These are phyloP conservation scores for Lophura nycthemera DNA, from an alignment of 2,113 vertebrate species.

Conservation along the genomic window DNA sequence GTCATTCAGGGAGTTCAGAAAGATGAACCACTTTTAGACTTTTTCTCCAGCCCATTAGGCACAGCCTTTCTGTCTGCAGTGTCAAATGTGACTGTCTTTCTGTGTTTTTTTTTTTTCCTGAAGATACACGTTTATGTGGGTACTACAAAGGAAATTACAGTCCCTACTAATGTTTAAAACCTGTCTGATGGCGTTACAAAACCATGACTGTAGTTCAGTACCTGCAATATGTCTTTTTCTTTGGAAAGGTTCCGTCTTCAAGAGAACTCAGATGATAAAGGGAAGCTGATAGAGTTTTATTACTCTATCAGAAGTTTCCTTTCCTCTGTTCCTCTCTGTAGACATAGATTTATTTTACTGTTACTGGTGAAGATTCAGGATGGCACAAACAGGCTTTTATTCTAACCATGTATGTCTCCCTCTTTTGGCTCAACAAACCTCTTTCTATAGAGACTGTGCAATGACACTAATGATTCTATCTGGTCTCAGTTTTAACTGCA, in stretches of 20 bases:
- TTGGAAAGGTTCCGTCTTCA: constrained; percentile 15
- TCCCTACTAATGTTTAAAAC: constrained; percentile 44
- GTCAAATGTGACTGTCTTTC: background rate
- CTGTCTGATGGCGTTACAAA: constrained; percentile 39
- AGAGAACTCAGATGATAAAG: background rate
- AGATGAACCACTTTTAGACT: constrained; percentile 16
- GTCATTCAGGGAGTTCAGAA: background rate
- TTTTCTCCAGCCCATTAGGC: constrained; percentile 43
- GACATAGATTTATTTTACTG: background rate
- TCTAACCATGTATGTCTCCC: background rate
- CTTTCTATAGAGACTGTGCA: background rate
- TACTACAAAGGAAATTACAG: constrained; percentile 34
- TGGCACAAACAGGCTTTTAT: background rate
- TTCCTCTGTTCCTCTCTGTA: background rate
- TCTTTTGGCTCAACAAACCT: background rate
- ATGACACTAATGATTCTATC: background rate
- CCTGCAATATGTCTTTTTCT: background rate
- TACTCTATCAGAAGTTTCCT: constrained; percentile 27
- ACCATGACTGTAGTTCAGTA: background rate
- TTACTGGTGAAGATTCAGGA: background rate
- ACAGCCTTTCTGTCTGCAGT: background rate
- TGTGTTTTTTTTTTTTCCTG: background rate
- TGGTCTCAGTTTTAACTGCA: background rate
- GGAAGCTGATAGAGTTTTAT: constrained; percentile 3
- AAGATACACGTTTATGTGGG: constrained; percentile 24